Conservation (phyloP, 2,113 vertebrate genomes). For the Chamaetylas fuelleborni region DNA sequence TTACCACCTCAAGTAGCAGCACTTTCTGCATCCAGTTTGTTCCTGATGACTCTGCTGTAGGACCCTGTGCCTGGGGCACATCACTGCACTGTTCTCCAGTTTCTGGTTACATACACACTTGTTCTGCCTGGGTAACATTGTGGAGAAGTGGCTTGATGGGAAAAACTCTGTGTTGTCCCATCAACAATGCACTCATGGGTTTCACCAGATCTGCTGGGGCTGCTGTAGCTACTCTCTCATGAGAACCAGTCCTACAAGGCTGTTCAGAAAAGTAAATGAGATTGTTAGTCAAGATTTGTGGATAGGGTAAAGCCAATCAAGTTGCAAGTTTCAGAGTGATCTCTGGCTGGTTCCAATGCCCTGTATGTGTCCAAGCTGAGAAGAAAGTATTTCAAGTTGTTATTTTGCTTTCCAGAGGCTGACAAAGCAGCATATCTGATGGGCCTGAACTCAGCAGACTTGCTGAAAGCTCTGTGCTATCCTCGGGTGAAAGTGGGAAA, state of each 20-base stretch:
- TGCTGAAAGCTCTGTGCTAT: conserved; percentile 77
- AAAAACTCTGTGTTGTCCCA: background rate
- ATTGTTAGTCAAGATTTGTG: background rate
- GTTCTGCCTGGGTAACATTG: background rate
- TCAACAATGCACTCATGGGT: background rate
- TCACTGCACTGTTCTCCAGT: background rate
- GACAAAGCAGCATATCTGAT: conserved; percentile 78
- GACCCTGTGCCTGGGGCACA: background rate
- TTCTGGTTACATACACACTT: background rate
- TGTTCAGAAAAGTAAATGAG: background rate
- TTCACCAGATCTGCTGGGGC: background rate
- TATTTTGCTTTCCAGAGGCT: conserved; percentile 61
- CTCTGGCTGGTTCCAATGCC: background rate
- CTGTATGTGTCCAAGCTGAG: background rate
- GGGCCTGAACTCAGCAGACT: conserved; percentile 78
- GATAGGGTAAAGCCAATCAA: background rate
- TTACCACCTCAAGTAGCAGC: background rate
- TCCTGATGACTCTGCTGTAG: background rate
- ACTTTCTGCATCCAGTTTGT: background rate
- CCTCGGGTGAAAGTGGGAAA: conserved; percentile 80
- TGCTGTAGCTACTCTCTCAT: background rate
- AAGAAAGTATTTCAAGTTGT: background rate
- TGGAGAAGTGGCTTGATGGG: background rate
- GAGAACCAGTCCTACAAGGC: background rate
- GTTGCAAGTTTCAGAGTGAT: background rate